phyloP scores from a whole-genome alignment of 2,797 vertebrate genomes.

The Myotis pilosus region DNA sequence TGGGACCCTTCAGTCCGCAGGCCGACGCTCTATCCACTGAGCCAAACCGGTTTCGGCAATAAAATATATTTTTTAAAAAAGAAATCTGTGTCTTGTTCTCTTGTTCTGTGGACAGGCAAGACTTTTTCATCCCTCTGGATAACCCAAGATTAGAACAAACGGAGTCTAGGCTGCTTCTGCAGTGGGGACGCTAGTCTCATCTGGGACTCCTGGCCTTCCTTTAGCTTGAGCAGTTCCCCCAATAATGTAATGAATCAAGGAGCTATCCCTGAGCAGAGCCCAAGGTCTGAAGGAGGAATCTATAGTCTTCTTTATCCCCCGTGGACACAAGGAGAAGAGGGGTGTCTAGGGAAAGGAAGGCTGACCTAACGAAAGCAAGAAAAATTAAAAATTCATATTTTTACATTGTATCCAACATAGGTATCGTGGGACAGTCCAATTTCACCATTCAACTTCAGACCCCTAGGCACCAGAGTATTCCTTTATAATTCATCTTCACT shows the following conservation, averaged over 20 bases:
- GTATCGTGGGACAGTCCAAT: background rate
- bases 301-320: background rate
- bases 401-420: background rate
- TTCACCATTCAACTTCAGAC: conserved; percentile 22
- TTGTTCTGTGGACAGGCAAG: background rate
- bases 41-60: too few species aligned
- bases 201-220: background rate
- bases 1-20: too few species aligned
- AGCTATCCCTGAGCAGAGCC: background rate
- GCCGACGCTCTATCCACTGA: too few species aligned
- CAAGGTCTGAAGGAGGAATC: conserved; percentile 11
- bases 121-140: background rate
- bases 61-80: background rate
- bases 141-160: background rate
- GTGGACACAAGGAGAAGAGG: background rate
- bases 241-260: background rate
- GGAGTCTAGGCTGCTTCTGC: background rate
- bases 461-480: background rate
- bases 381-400: background rate
- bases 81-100: conserved; percentile 4
- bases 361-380: conserved; percentile 22
- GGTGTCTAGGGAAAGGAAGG: background rate
- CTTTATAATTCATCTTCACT: conserved; percentile 29
- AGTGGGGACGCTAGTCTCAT: background rate
- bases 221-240: background rate